Evolutionary conservation across 2,888 invertebrate genomes (phyloP), one percentile per base, ranked within the genome.

Genomic region (Heliconius erato): DNA sequence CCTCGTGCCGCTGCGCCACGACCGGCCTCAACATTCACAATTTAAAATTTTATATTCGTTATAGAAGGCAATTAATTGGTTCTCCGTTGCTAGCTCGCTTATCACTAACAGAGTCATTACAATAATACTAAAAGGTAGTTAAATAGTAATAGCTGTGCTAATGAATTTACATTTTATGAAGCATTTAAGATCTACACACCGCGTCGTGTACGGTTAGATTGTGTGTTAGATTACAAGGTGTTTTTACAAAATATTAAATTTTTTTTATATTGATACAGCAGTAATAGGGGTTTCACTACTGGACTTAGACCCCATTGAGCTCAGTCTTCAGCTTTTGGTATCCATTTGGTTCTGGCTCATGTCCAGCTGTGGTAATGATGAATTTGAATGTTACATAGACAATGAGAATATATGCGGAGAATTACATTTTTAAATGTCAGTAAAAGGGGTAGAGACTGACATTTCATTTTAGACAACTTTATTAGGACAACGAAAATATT

Each of bases 111-210:
- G 9, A 26, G 40, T 65, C 12, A 40, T 69, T 65, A 77, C 59
- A 65, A 16, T 44, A 40, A 63, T 65, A 77, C 26, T 65, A 40
- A 40, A 40, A 49, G 28, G 77, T 40, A 23, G 40, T 78, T 67
- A 67, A 77, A 67, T 14, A 67, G 44, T 67, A 78, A 67, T 67
- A 40, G 67, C 67, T 40, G 63, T 67, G 35, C 77, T 78, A 78
- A 78, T 78, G 63, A 44, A 78, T 44, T 28, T 44, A n/a, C 44
- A 67, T 65, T 59, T 74, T 78, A 78, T 44, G 40, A 65, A 35
- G 44, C 44, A 67, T 40, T 74, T 44, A 80, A 65, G 12, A n/a
- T 72, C 40, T 59, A 40, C 23, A 63, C 40, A 68, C 32, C 19
- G 35, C 59, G 40, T 40, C 40, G 40, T 40, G 28, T 69, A 67